A percentile compares a stretch with the other conserved stretches of the same genome.
These are phyloP conservation scores for Mamestra brassicae DNA, from an alignment of 2,888 invertebrate species.

Conservation along the genomic window DNA sequence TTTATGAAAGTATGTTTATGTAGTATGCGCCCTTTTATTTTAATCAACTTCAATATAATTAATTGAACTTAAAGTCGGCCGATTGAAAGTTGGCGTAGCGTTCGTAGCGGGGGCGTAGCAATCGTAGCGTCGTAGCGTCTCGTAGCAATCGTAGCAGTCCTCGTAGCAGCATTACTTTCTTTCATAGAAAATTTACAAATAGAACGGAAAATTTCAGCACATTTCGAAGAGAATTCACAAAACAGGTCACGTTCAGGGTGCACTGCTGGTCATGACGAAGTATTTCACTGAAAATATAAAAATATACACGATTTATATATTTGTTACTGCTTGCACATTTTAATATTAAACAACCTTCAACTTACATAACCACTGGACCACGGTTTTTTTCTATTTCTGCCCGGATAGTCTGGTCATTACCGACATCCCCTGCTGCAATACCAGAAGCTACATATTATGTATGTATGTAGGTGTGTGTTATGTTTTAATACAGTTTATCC, in stretches of 20 bases:
- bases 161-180: conserved; percentile 16
- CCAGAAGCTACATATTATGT: too few relatives aligned
- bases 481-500: too few relatives aligned
- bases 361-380: neutral
- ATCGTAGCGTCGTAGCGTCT: conserved; percentile 8
- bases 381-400: neutral
- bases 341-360: neutral
- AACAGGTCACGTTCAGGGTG: conserved; percentile 33
- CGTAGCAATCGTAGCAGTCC: conserved; percentile 25
- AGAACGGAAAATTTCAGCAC: conserved; percentile 25
- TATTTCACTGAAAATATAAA: conserved; percentile 19
- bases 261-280: conserved; percentile 16
- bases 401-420: neutral
- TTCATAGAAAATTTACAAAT: conserved; percentile 25
- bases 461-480: too few relatives aligned
- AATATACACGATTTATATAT: conserved; percentile 5
- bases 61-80: neutral
- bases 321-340: conserved; percentile 14
- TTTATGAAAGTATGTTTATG: too few relatives aligned
- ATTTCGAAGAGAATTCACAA: conserved; percentile 35
- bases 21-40: neutral
- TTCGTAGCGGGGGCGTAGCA: conserved; percentile 15
- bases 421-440: too few relatives aligned
- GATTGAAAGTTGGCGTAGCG: neutral
- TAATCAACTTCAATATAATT: neutral